Percentiles rank a stretch among this genome's conserved stretches.
Conservation (phyloP, 2,888 invertebrate genomes). For the Cantharis rufa region DNA sequence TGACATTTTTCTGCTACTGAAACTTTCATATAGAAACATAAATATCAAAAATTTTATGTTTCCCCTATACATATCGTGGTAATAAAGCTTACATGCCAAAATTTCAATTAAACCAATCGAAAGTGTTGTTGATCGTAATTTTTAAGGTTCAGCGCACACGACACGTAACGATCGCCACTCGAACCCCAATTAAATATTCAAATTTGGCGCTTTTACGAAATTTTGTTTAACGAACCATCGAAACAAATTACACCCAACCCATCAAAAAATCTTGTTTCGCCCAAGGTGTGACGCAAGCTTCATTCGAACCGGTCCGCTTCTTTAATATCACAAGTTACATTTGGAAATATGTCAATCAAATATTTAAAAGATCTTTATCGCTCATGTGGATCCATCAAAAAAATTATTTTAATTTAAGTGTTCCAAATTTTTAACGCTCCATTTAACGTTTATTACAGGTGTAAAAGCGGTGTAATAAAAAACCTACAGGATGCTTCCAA, state of each 20-base stretch:
- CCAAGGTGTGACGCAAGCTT: neutral
- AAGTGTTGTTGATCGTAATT: neutral
- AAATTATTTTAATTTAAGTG: neutral
- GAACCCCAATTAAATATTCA: neutral
- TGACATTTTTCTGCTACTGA: slow-evolving; percentile 16
- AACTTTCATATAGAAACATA: slow-evolving; percentile 20
- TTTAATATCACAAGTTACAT: neutral
- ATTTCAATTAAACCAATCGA: neutral
- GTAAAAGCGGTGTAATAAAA: neutral
- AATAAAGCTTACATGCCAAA: neutral
- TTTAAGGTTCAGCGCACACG: neutral
- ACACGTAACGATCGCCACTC: neutral
- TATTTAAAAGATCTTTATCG: neutral
- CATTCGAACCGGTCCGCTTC: neutral
- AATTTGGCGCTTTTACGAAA: neutral
- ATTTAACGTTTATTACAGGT: neutral
- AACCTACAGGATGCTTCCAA: neutral
- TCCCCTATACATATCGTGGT: neutral
- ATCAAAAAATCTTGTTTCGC: neutral
- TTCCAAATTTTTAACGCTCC: neutral
- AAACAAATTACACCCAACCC: neutral
- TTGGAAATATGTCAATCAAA: neutral
- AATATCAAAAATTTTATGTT: slow-evolving; percentile 10
- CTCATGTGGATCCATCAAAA: neutral
- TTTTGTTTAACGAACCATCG: neutral